Evolutionary conservation across 2,888 invertebrate species (phyloP), one percentile per base, ranked within the genome.

Genomic region (Parapristionchus giblindavisi): DNA sequence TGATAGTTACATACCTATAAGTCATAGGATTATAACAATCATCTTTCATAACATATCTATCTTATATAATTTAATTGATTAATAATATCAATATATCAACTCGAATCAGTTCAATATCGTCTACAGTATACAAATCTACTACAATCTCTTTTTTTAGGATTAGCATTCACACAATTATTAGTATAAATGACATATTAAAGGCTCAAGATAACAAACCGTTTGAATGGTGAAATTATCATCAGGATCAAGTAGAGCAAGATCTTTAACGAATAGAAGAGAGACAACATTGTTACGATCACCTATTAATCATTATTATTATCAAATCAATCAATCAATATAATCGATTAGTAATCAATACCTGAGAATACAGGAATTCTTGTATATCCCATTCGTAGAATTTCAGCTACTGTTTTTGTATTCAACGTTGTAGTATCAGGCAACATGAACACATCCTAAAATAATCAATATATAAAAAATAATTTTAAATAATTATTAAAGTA

Each of bases 191-290:
- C 4, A 24, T 56, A 24, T 56, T n/a, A 29, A 4, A 6, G 11
- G 27, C 2, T n/a, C 56, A 27, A 21, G 32, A 6, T 27, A 5
- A 71, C 36, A 27, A 58, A 78, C 76, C 29, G 79, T 80, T 48
- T 77, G 72, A 54, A 85, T 80, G 14, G 81, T 80, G 74, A 95
- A 96, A 89, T 94, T 94, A 90, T 99, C 98, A 89, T 98, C 97
- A 0, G 99, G 96, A 90, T 99, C 99, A 81, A 99, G 93, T 88
- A 99, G 94, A 0, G 98, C 97, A 87, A 99, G 91, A 90, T 99
- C 99, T 38, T 99, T 99, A 85, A 96, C 96, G 90, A 96, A 97
- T 29, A 99, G 91, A 11, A 87, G 79, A 1, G 85, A 85, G 0
- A 87, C 82, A 4, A 87, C 82, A 58, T 80, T 85, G 73, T 87